Conservation (phyloP, 2,888 invertebrate species). For the Helleia helle region DNA sequence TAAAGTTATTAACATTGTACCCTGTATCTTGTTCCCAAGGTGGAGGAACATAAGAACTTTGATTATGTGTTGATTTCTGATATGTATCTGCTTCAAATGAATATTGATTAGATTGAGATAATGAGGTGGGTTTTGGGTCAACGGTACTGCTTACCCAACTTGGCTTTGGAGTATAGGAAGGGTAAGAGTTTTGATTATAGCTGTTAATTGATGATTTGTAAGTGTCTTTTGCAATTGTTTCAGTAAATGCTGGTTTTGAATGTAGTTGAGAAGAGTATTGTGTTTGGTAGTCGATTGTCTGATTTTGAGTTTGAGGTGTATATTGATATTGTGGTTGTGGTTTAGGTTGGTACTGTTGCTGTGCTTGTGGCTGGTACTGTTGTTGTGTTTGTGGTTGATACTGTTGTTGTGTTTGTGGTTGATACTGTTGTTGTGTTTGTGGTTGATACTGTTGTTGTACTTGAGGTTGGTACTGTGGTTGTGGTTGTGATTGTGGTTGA, state of each 20-base stretch:
- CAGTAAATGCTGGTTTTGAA: slow-evolving; percentile 35
- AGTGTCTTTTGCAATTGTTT: no score
- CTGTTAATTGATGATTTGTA: slow-evolving; percentile 31
- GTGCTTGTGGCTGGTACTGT: no score
- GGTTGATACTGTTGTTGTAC: slow-evolving; percentile 19
- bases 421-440: slow-evolving; percentile 16
- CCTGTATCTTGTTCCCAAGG: slow-evolving; percentile 63
- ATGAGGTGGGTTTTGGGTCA: slow-evolving; percentile 26
- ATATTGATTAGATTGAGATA: slow-evolving; percentile 39
- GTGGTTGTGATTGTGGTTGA: slow-evolving; percentile 28
- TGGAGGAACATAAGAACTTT: slow-evolving; percentile 60
- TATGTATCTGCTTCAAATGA: slow-evolving; percentile 41
- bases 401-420: slow-evolving; percentile 24
- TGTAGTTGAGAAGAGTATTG: slow-evolving; percentile 22
- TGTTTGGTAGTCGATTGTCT: slow-evolving; percentile 13
- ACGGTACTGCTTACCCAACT: slow-evolving; percentile 38
- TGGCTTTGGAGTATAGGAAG: slow-evolving; percentile 46
- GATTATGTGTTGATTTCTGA: slow-evolving; percentile 44
- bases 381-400: slow-evolving; percentile 22
- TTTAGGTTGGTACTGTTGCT: slow-evolving; percentile 19
- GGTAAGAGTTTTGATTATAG: slow-evolving; percentile 32
- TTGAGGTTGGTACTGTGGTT: slow-evolving; percentile 24
- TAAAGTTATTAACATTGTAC: slow-evolving; percentile 41
- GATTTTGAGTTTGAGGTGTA: slow-evolving; percentile 23
- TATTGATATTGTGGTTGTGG: slow-evolving; percentile 15